Base-by-base conservation (phyloP, 2,113 vertebrate genomes). In the Pao palembangensis region DNA sequence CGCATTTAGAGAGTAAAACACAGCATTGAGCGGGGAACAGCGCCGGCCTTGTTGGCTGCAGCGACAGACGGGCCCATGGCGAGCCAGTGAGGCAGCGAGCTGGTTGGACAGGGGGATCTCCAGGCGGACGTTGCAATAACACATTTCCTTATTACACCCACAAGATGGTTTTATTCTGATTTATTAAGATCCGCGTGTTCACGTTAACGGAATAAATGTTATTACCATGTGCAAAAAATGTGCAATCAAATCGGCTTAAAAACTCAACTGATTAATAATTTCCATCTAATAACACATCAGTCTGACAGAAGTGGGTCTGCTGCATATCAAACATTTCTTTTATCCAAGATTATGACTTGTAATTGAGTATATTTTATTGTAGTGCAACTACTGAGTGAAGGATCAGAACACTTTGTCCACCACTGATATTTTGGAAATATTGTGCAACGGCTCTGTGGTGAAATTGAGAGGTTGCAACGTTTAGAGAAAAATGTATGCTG, bases 1-100 rank as follows among this genome's bases (percentile, higher is more conserved):
- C 61, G 75, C 80, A 87, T 85, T 88, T 85, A 79, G 67, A 78
- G 80, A 85, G 73, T 79, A 82, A 89, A 83, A 85, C 84, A 76
- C 75, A 68, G 79, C 80, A 77, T 52, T 80, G 75, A 85, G 79
- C 44, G 17, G 67, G 59, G 81, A 88, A 89, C 88, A 88, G 78
- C 83, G 78, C 75, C 64, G 67, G 81, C 87, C 80, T 85, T 89
- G 86, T 88, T 84, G 75, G 78, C 84, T 83, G 64, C 71, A 41
- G 60, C 69, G 76, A 75, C 75, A 85, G 85, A 82, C 71, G 38
- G 70, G 65, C 73, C 63, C 72, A 77, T 69, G 82, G 76, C 28
- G 64, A 82, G n/a, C 67, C 79, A 76, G 81, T 48, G 69, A 80
- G 73, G 83, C 79, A 81, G 79, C 28, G 48, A 68, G 67, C 64